Base-by-base conservation (phyloP, 2,113 vertebrate species). In the Rhinogobius similis region DNA sequence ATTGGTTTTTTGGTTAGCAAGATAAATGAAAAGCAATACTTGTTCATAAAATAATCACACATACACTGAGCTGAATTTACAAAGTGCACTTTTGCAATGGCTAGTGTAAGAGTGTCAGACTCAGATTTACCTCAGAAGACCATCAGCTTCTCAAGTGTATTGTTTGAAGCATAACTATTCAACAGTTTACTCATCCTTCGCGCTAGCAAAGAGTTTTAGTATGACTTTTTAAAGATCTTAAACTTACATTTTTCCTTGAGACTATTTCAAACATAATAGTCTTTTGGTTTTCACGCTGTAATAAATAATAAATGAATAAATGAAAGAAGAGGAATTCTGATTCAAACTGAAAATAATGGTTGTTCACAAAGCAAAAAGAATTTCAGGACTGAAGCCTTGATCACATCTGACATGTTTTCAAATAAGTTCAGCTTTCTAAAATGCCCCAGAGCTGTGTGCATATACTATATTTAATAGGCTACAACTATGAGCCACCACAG, bases 351-450 rank as follows among this genome's bases (percentile, higher is more conserved):
- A 64, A 68, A 67, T 76, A 83, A 79, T 75, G 76, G 70, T 78
- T 78, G 73, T 75, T 75, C 74, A 83, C 73, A 39, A 83, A 85
- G 90, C 86, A 78, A 86, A 89, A 81, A 55, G 70, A 56, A 41
- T 74, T 65, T 77, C 69, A 86, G 70, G 78, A 71, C 70, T 73
- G 59, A 70, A 76, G 70, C 70, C 59, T 53, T 89, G 82, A 92
- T 90, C 87, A 73, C 70, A 85, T 81, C 79, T 87, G 91, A 91
- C 89, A 87, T 79, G 61, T 84, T 84, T 91, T 84, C 88, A 86
- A 61, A 89, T 89, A 79, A 86, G 76, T 78, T 85, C 68, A 82
- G 75, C 77, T 73, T 86, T 74, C 72, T 3, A 70, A 86, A 75
- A 65, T 50, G 70, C 77, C 91, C 77, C 12, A 1, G 55, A 85